Base-by-base conservation (phyloP, 2,888 invertebrate genomes). In the Melangyna quadrimaculata region DNA sequence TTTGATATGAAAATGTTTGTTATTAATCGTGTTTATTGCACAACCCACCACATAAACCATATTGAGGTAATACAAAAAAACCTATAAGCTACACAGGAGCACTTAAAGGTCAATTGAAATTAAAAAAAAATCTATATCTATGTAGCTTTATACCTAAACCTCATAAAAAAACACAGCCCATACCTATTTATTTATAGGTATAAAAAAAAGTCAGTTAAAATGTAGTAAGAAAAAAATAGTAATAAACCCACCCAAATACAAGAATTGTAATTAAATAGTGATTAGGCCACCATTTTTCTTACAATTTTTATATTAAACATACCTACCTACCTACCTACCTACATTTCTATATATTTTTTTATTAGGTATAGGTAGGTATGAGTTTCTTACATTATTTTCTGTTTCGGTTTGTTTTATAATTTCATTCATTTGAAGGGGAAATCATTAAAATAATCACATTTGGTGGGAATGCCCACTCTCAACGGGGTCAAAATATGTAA, bases 211-310 rank as follows among this genome's bases (percentile, higher is more conserved):
- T 40, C 43, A 14, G 24, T 24, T 61, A 24, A 65, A 45, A 45
- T 6, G 63, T 19, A 24, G 4, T 53, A 43, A 72, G n/a, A 65
- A 57, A 69, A 22, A 48, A 24, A 65, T 59, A 65, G 48, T 37
- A 40, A 32, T 24, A 45, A 77, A 84, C 81, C 77, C 71, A 86
- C 86, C 86, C 86, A 86, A 81, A 86, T 86, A 86, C 86, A 81
- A 81, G 81, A 70, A 86, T 81, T 81, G 86, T 87, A 88, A 88
- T 92, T 92, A 92, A 92, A 92, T 92, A 91, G 91, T 90, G 91
- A 92, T 92, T 92, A 92, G 91, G 91, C 91, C 91, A 91, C 91
- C 91, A 91, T 91, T 91, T 91, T 91, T 89, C 88, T 90, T 84
- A 82, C 84, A 71, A 74, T 74, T 78, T 78, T 78, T 81, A 77